Base-by-base conservation (phyloP, 2,797 vertebrate genomes). In the Spheniscus humboldti region DNA sequence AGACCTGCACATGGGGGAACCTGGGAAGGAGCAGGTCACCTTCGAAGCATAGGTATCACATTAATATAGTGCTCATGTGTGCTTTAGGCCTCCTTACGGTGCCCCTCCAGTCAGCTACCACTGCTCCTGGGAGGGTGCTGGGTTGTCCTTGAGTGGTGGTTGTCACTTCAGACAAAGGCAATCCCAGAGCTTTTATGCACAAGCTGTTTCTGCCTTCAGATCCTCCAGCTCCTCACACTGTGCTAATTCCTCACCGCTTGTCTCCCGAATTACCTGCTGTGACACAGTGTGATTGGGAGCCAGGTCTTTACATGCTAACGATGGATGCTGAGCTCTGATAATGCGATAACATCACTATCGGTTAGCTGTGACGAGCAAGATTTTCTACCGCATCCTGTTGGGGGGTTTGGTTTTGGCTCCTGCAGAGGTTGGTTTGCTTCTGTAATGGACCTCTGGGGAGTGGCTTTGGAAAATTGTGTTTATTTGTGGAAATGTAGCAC, bases 341-440 rank as follows among this genome's bases (percentile, higher is more conserved):
- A 56, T 2, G n/a, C 2, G 13, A 39, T 73, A 71, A 59, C 68
- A 30, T n/a, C 4, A 0, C 55, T 33, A 14, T 11, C 0, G 0
- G 43, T 35, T 73, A 62, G 79, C 69, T 86, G 75, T 16, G 30
- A 60, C 1, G 6, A 83, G 75, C 53, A 20, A 18, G 68, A 43
- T 82, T 88, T 94, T 73, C 62, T 90, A 4, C 84, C 2, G 11
- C 4, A 11, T 78, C 88, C 52, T 74, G 27, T 2, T 69, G 28
- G 3, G n/a, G 20, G 23, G 20, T 1, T 5, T 83, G 79, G 23
- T 1, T 69, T 88, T 93, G 86, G 66, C 66, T 94, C 63, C 82
- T 81, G 31, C 62, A 53, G 50, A 62, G 91, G 12, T 33, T 64
- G 50, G 24, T 72, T 92, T 62, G 47, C 68, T 75, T 48, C 79